Evolutionary conservation across 2,797 vertebrate genomes (phyloP).

Genomic region (Stomatorhinus walkeri): DNA sequence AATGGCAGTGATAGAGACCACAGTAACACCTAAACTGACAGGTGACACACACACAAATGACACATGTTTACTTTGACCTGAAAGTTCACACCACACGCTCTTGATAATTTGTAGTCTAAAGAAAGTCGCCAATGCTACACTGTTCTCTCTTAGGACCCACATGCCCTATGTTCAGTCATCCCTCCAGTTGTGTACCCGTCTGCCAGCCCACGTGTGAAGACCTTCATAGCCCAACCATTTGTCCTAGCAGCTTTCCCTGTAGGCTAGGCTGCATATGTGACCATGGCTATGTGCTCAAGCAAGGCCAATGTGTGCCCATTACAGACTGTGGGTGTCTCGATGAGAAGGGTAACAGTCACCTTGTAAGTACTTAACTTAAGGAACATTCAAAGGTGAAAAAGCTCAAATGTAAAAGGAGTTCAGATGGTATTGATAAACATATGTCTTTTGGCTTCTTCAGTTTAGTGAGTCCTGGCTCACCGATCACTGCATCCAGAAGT

Average conservation of each 20-base stretch:
- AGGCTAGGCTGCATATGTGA: slow-evolving; percentile 66
- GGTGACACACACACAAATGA: not conserved
- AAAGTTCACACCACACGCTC: not conserved
- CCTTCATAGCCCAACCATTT: slow-evolving; percentile 58
- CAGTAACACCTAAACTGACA: not conserved
- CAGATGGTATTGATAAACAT: not conserved
- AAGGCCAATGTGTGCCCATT: slow-evolving; percentile 59
- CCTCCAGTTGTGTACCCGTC: slow-evolving; percentile 55
- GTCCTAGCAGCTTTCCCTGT: slow-evolving; percentile 53
- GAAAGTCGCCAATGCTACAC: not conserved
- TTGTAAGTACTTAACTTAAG: slow-evolving; percentile 46
- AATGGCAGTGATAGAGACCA: not conserved
- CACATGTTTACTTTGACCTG: not conserved
- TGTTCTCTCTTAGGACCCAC: slow-evolving; percentile 49
- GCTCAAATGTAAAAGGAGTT: not conserved
- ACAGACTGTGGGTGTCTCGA: slow-evolving; percentile 70
- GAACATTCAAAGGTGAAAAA: not conserved
- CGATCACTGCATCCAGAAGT: slow-evolving; percentile 57
- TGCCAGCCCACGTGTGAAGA: slow-evolving; percentile 68
- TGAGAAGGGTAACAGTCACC: slow-evolving; percentile 53
- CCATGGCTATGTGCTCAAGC: slow-evolving; percentile 60
- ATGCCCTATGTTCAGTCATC: slow-evolving; percentile 64
- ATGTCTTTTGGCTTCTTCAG: slow-evolving; percentile 37
- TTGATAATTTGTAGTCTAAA: not conserved
- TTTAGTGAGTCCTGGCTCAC: slow-evolving; percentile 64